Base-by-base conservation (phyloP, 1,140 invertebrate species). In the Drosophila bocki region DNA sequence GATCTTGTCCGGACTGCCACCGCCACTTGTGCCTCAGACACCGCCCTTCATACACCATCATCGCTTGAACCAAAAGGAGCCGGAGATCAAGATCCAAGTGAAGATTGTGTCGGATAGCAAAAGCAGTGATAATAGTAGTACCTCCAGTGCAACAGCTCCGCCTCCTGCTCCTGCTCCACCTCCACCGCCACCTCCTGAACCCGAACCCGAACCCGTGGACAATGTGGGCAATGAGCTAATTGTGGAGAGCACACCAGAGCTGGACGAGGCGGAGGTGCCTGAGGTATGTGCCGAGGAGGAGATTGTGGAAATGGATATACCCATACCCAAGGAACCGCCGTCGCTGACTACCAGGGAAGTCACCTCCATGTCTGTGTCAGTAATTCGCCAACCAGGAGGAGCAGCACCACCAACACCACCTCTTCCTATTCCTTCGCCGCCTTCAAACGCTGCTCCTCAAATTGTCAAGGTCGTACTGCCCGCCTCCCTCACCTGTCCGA, bases 81-180 rank as follows among this genome's bases (percentile, higher is more conserved):
- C 88, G n/a, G 91, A 91, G 71, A 92, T 92, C 68, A 92, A 92
- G 88, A 91, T 92, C 50, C 77, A 92, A 80, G 64, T 92, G 35
- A 87, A 92, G 85, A 91, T 92, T 39, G 81, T 91, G 19, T 91
- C 91, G 54, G 90, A 92, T 75, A 67, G 57, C 65, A 88, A 83
- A 61, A 58, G 53, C 53, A 56, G 62, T 54, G 83, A 87, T 71
- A 79, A 41, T 33, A 80, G 29, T 58, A 67, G 29, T 58, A 67
- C 45, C 61, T 67, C 65, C 48, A 58, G n/a, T 57, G 13, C 12
- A n/a, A 22, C 74, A 42, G 9, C 22, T 17, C 11, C 65, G n/a
- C 17, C 64, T n/a, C 51, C 61, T 9, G 42, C 56, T 2, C 44
- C 51, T 22, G 13, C 61, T 7, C 48, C 71, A 2, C 39, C 50